Percentiles rank a stretch among this genome's conserved stretches.
Conservation (phyloP, 2,888 invertebrate species). For the Eurytoma adleriae region DNA sequence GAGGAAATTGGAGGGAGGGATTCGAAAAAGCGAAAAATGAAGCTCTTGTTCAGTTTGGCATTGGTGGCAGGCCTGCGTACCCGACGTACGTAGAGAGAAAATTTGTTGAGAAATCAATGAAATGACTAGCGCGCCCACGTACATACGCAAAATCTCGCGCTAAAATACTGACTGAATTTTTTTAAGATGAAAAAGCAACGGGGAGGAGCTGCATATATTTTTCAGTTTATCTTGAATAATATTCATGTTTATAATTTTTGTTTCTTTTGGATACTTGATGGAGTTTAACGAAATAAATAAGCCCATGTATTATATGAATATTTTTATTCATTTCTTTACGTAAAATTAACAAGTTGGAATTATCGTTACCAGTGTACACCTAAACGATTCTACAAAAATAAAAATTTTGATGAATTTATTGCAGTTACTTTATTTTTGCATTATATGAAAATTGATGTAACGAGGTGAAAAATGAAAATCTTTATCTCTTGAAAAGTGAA, state of each 20-base stretch:
- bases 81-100: slow-evolving; percentile 16
- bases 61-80: neutral
- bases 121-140: slow-evolving; percentile 9
- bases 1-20: neutral
- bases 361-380: too few relatives aligned
- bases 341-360: too few relatives aligned
- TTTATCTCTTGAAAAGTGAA: slow-evolving; percentile 32
- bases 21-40: slow-evolving; percentile 34
- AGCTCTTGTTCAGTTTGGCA: slow-evolving; percentile 48
- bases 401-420: too few relatives aligned
- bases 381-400: too few relatives aligned
- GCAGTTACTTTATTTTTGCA: neutral
- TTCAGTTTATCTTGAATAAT: neutral
- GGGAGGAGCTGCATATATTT: neutral
- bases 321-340: too few relatives aligned
- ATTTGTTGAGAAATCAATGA: slow-evolving; percentile 49
- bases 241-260: neutral
- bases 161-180: slow-evolving; percentile 37
- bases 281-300: too few relatives aligned
- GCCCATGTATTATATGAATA: too few relatives aligned
- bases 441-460: neutral
- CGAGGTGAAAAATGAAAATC: slow-evolving; percentile 18
- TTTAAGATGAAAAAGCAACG: neutral
- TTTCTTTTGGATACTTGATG: too few relatives aligned
- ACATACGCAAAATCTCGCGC: slow-evolving; percentile 11